phyloP scores from a whole-genome alignment of 2,113 vertebrate species.

The Accipiter virgatus region DNA sequence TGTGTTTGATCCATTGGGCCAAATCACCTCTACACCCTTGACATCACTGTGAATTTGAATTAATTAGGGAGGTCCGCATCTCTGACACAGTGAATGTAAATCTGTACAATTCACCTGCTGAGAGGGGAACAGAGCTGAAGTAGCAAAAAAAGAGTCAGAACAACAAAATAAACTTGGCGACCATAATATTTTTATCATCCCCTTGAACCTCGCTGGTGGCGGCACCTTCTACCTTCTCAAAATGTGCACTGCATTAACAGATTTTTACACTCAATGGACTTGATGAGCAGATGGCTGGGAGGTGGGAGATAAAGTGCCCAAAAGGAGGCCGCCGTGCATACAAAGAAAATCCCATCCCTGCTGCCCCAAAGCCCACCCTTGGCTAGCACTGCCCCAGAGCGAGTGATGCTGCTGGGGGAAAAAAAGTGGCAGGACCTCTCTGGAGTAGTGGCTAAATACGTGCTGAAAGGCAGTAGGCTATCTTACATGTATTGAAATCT shows the following conservation, averaged over 20 bases:
- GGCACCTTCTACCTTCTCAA: neutral
- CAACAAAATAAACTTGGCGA: neutral
- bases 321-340: neutral
- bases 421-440: neutral
- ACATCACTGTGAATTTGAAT: neutral
- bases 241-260: neutral
- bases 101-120: neutral
- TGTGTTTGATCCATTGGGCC: neutral
- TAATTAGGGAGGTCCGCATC: neutral
- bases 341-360: neutral
- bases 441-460: neutral
- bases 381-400: neutral
- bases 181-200: neutral
- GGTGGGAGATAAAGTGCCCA: neutral
- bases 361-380: neutral
- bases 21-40: neutral
- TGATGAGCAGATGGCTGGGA: neutral
- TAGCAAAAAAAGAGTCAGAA: neutral
- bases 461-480: neutral
- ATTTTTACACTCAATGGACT: neutral
- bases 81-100: neutral
- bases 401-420: neutral
- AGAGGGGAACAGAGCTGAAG: neutral
- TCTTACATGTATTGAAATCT: rapidly evolving
- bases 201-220: neutral